These are phyloP conservation scores for Arenaria interpres DNA, from an alignment of 2,113 vertebrate species.

Conservation along the genomic window DNA sequence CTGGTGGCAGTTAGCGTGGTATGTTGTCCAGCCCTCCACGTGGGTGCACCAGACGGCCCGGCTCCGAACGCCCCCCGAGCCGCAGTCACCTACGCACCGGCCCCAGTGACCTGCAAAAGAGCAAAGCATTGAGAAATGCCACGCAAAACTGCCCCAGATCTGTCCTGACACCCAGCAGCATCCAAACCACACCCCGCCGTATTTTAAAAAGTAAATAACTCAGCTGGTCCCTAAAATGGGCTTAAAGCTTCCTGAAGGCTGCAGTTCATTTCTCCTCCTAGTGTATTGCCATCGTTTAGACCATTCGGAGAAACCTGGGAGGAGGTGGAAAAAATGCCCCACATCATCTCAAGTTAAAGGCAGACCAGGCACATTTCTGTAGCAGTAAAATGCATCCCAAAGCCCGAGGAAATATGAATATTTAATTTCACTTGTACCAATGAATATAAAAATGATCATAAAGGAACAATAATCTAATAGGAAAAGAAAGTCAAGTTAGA, in stretches of 20 bases:
- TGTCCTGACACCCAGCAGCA: rapidly evolving
- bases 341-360: not conserved
- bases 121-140: not conserved
- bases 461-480: conserved; percentile 29
- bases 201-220: not conserved
- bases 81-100: conserved; percentile 90
- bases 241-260: not conserved
- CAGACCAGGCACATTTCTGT: not conserved
- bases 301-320: not conserved
- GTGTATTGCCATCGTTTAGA: not conserved
- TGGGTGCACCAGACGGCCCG: conserved; percentile 93
- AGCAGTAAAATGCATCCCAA: conserved; percentile 32
- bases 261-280: not conserved
- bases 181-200: rapidly evolving
- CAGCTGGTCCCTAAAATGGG: not conserved
- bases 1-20: conserved; percentile 85
- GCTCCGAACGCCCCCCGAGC: conserved; percentile 83
- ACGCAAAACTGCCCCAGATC: rapidly evolving
- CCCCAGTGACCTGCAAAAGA: conserved; percentile 89
- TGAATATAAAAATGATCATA: conserved; percentile 21
- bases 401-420: conserved; percentile 32
- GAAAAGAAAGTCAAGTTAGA: conserved; percentile 46
- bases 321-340: not conserved
- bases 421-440: conserved; percentile 52
- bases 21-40: conserved; percentile 89